Evolutionary conservation across 2,888 invertebrate species (phyloP).

Genomic region (Tenthredo scrophulariae): DNA sequence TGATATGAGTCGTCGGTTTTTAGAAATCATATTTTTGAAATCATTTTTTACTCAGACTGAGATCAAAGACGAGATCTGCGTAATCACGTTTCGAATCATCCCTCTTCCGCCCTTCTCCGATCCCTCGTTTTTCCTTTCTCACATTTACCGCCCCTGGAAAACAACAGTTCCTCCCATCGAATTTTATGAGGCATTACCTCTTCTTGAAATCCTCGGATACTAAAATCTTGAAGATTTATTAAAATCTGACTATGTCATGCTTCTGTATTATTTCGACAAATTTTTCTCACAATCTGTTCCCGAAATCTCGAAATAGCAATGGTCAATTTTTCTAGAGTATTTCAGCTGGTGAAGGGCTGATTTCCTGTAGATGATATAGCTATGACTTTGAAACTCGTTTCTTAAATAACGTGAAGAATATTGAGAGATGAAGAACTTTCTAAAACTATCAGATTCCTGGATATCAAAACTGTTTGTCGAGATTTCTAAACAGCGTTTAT

Average conservation of each 20-base stretch:
- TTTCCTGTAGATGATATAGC: neutral
- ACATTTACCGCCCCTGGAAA: neutral
- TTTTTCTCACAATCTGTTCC: neutral
- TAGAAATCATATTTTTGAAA: neutral
- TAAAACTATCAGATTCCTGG: slow-evolving; percentile 4
- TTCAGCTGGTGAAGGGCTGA: neutral
- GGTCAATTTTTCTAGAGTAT: too few relatives aligned
- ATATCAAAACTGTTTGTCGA: slow-evolving; percentile 26
- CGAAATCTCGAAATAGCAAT: neutral
- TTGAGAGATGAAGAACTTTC: neutral
- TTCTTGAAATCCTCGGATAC: neutral
- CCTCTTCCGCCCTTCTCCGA: neutral
- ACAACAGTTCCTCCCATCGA: neutral
- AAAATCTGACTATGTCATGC: neutral
- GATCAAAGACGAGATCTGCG: neutral
- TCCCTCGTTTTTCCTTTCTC: neutral
- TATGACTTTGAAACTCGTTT: neutral
- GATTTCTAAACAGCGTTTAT: neutral
- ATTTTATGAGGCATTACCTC: neutral
- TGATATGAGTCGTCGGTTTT: neutral
- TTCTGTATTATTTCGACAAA: neutral
- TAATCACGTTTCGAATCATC: slow-evolving; percentile 14
- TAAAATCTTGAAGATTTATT: neutral
- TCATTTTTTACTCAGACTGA: neutral
- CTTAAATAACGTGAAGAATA: neutral